A percentile compares a stretch with the other conserved stretches of the same genome.
Evolutionary conservation across 2,113 vertebrate species (phyloP).

Genomic region (Athene cunicularia): DNA sequence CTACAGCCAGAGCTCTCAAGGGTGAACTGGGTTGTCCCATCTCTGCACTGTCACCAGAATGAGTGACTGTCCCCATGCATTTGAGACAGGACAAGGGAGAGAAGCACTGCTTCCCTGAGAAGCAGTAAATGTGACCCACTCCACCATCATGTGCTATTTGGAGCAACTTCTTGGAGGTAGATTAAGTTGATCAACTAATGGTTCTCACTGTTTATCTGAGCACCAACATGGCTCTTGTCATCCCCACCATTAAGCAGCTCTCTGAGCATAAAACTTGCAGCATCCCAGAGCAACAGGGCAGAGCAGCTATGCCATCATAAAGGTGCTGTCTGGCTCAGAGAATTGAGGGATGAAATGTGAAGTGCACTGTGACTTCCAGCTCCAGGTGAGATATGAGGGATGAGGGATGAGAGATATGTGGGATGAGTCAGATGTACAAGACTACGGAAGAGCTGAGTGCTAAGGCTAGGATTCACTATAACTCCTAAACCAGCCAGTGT

Average conservation of each 20-base stretch:
- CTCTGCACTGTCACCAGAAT: not conserved
- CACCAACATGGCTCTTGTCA: not conserved
- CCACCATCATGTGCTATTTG: fast-evolving
- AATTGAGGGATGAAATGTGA: not conserved
- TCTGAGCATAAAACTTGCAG: not conserved
- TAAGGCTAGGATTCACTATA: not conserved
- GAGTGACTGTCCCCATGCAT: not conserved
- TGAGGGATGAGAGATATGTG: too few species aligned
- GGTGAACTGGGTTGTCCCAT: not conserved
- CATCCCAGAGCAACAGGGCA: not conserved
- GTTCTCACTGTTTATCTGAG: not conserved
- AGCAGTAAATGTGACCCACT: not conserved
- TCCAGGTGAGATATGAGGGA: not conserved
- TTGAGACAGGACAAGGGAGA: not conserved
- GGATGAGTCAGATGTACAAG: not conserved
- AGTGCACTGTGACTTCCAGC: not conserved
- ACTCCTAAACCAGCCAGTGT: not conserved
- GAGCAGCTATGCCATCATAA: not conserved
- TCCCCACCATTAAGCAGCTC: not conserved
- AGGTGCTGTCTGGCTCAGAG: not conserved
- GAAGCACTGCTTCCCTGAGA: not conserved
- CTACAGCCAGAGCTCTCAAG: not conserved
- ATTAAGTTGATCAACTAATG: not conserved
- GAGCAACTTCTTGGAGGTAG: not conserved
- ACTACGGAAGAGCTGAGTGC: not conserved